These are phyloP conservation scores for Acromyrmex heyeri DNA, from an alignment of 1,140 invertebrate species.

Conservation along the genomic window DNA sequence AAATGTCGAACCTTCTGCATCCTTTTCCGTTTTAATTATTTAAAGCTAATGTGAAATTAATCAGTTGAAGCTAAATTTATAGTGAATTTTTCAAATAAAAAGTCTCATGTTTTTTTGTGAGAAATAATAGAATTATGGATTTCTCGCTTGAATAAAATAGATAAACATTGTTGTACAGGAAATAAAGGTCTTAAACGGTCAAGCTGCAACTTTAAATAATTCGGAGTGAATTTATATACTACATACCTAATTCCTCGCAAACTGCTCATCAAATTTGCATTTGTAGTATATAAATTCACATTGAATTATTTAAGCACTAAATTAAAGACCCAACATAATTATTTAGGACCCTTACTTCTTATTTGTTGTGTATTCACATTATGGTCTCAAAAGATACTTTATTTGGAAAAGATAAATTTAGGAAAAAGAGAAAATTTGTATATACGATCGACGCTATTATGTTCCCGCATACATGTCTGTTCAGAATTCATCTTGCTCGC, in stretches of 20 bases:
- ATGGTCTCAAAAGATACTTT: too few species aligned
- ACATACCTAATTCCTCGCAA: too few species aligned
- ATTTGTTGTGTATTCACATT: too few species aligned
- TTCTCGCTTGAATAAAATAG: not conserved
- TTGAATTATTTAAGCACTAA: too few species aligned
- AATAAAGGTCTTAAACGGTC: too few species aligned
- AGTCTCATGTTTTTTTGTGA: not conserved
- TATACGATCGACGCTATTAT: not conserved
- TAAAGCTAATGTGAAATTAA: not conserved
- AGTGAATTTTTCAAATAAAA: not conserved
- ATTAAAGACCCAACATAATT: too few species aligned
- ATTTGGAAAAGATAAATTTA: not conserved
- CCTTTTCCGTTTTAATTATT: not conserved
- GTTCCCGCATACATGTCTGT: not conserved
- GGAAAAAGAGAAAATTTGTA: not conserved
- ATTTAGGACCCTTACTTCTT: too few species aligned
- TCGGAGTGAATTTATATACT: too few species aligned
- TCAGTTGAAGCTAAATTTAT: not conserved
- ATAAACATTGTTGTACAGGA: too few species aligned
- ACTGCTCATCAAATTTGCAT: too few species aligned
- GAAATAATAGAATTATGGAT: not conserved
- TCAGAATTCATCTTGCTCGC: constrained; percentile 1
- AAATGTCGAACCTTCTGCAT: not conserved
- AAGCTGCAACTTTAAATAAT: too few species aligned
- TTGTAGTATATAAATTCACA: too few species aligned